Conservation (phyloP, 2,797 vertebrate genomes). For the Cynopterus sphinx region DNA sequence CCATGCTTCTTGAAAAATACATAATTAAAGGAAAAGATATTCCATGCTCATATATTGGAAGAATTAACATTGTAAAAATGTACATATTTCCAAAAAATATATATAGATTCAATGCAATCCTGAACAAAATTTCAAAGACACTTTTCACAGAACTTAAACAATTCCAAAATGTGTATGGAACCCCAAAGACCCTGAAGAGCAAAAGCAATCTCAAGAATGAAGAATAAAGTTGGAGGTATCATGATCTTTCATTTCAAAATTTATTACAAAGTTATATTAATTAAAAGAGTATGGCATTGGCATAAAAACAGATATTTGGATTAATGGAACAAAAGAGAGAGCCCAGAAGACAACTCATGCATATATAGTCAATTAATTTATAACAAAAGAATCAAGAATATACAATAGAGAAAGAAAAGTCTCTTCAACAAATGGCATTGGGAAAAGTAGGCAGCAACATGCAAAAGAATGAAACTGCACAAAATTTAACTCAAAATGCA, state of each 20-base stretch:
- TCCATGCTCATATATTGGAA: background rate
- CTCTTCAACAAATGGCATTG: background rate
- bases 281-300: background rate
- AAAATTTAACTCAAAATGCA: background rate
- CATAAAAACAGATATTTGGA: background rate
- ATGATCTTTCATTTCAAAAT: background rate
- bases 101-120: background rate
- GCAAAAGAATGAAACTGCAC: background rate
- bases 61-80: background rate
- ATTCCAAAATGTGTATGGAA: background rate
- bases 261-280: background rate
- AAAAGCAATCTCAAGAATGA: background rate
- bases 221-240: background rate
- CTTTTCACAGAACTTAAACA: background rate
- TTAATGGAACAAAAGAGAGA: background rate
- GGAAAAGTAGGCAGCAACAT: background rate
- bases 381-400: background rate
- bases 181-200: background rate
- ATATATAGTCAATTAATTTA: background rate
- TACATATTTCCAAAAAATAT: background rate
- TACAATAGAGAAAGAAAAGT: background rate
- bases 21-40: background rate
- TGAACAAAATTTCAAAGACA: background rate
- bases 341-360: background rate
- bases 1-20: no score